phyloP scores from a whole-genome alignment of 2,797 vertebrate genomes.

The Vultur gryphus region DNA sequence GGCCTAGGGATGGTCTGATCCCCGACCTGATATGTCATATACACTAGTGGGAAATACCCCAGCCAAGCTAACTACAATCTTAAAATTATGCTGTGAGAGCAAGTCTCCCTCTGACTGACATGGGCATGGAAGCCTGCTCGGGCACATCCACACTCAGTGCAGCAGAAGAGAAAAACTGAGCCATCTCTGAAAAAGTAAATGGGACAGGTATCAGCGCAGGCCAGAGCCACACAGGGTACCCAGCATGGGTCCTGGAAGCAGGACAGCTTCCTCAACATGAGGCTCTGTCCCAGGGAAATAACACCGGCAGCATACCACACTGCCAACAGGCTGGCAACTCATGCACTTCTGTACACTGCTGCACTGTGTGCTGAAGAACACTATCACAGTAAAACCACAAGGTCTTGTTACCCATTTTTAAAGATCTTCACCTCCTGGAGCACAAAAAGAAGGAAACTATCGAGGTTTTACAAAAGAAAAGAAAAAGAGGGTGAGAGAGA shows the following conservation, averaged over 20 bases:
- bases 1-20: background rate
- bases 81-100: background rate
- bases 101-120: background rate
- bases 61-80: background rate
- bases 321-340: background rate
- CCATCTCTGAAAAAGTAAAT: background rate
- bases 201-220: background rate
- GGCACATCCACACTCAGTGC: background rate
- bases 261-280: background rate
- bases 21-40: too few relatives aligned
- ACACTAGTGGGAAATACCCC: background rate
- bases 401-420: background rate
- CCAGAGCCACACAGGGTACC: background rate
- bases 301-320: background rate
- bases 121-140: accelerated
- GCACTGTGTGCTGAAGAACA: background rate
- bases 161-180: background rate
- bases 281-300: background rate
- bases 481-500: background rate
- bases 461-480: background rate
- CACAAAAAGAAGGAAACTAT: background rate
- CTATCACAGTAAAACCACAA: background rate
- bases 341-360: background rate
- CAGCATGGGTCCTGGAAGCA: background rate
- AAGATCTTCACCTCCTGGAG: background rate